These are phyloP conservation scores for Troglohyphantes excavatus DNA, from an alignment of 2,888 invertebrate species.

Conservation along the genomic window DNA sequence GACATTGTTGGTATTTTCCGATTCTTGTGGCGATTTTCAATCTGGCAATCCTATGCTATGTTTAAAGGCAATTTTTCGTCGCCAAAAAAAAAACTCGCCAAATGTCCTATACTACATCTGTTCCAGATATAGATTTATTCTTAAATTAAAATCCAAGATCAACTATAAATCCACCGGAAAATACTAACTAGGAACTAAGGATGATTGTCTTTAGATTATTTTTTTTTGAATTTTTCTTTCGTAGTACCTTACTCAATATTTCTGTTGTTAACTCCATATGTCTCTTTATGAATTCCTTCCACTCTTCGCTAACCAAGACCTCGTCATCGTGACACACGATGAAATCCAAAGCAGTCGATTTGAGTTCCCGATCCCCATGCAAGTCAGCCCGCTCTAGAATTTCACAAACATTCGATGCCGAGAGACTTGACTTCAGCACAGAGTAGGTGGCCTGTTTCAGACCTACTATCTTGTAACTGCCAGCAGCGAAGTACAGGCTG, in stretches of 20 bases:
- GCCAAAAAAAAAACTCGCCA: too few species aligned
- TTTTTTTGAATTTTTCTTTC: too few species aligned
- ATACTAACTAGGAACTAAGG: too few species aligned
- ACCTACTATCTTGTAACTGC: not conserved
- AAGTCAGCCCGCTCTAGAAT: not conserved
- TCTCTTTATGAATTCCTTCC: not conserved
- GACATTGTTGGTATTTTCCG: too few species aligned
- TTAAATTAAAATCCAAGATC: too few species aligned
- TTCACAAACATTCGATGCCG: not conserved
- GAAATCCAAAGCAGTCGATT: not conserved
- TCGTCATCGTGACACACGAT: not conserved
- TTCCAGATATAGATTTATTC: too few species aligned
- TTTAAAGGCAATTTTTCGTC: too few species aligned
- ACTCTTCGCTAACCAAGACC: not conserved
- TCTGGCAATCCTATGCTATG: too few species aligned
- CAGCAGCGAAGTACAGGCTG: not conserved
- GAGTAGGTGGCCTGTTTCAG: not conserved
- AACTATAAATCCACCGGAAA: too few species aligned
- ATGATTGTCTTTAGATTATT: too few species aligned
- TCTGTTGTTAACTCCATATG: not conserved
- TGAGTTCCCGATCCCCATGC: not conserved
- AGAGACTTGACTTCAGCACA: not conserved
- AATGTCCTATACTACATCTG: too few species aligned
- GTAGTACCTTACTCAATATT: slow-evolving; percentile 9
- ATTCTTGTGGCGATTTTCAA: too few species aligned